Evolutionary conservation across 2,888 invertebrate genomes (phyloP), one percentile per base, ranked within the genome.

Genomic region (Brachyptera risi): DNA sequence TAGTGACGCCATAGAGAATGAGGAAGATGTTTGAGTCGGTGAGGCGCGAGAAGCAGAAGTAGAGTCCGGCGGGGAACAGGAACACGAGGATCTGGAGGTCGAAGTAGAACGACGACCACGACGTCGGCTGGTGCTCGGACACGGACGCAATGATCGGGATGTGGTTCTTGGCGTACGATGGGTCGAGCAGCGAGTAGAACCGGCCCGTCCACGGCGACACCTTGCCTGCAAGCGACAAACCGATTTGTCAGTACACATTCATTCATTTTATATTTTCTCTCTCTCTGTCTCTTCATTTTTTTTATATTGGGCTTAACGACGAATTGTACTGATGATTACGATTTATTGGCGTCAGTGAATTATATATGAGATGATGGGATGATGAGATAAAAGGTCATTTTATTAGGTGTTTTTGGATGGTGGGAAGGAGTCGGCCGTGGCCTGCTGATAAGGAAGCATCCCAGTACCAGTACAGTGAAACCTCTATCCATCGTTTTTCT

Each of bases 61-160:
- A 99, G 59, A 99, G 81, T 2, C 98, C 98, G 44, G 93, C 96
- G 35, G 94, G 97, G 76, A 98, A 97, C 67, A 97, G 81, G 76
- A 98, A 96, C 64, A 96, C 95, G 56, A 98, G 80, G 67, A 98
- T 88, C 77, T 98, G 93, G 58, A 98, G 82, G 80, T 98, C 97
- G 76, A 97, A 97, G 79, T 96, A 98, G 80, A 97, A 98, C 0
- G 96, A 96, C 56, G 93, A 92, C 97, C 97, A 98, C 0, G 96
- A 92, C 1, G 97, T 98, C 1, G 97, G 97, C 78, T 98, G 97
- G 83, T 98, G 97, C 78, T 98, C 97, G 1, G 96, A 97, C 2
- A 96, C 94, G 5, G 93, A 94, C 9, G 95, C 97, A 73, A 97
- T 97, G 68, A 97, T 97, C 57, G 97, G 97, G 78, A 98, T 98